Percentiles rank a stretch among this genome's conserved stretches.
Conservation (phyloP, 2,113 vertebrate genomes). For the Sander vitreus region DNA sequence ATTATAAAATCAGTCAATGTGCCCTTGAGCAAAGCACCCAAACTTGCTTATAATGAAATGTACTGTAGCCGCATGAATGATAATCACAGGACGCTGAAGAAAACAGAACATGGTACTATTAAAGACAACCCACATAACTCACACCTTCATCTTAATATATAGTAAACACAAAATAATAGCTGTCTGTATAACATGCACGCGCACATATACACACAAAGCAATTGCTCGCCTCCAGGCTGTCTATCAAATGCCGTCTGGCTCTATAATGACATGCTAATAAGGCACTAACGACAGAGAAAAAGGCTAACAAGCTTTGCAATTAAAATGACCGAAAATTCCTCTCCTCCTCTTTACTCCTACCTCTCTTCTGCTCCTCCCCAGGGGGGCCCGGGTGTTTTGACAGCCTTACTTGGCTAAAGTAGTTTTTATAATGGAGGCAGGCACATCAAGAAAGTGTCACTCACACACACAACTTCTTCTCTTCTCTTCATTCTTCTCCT, state of each 20-base stretch:
- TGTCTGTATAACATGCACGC: slow-evolving; percentile 12
- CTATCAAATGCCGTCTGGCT: slow-evolving; percentile 49
- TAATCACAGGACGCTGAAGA: background rate
- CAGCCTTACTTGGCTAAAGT: slow-evolving; percentile 37
- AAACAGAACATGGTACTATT: too few species aligned
- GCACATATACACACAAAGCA: slow-evolving; percentile 15
- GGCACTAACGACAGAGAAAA: slow-evolving; percentile 37
- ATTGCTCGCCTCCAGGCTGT: slow-evolving; percentile 38
- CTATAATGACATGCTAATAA: slow-evolving; percentile 64
- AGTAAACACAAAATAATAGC: slow-evolving; percentile 35
- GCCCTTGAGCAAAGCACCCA: background rate
- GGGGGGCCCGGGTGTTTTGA: slow-evolving; percentile 20
- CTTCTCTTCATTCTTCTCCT: too few species aligned
- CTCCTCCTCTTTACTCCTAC: slow-evolving; percentile 26
- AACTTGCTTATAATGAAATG: too few species aligned
- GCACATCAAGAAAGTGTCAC: slow-evolving; percentile 39
- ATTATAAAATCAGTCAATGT: background rate
- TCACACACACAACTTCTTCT: slow-evolving; percentile 3
- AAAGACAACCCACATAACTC: background rate
- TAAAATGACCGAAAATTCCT: slow-evolving; percentile 51
- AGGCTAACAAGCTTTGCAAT: slow-evolving; percentile 59
- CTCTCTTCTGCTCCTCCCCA: slow-evolving; percentile 7
- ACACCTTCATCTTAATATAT: slow-evolving; percentile 8
- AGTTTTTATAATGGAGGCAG: slow-evolving; percentile 28
- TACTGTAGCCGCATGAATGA: background rate